Evolutionary conservation across 1,140 invertebrate genomes (phyloP), one percentile per base, ranked within the genome.

Genomic region (Plutomurus gul): DNA sequence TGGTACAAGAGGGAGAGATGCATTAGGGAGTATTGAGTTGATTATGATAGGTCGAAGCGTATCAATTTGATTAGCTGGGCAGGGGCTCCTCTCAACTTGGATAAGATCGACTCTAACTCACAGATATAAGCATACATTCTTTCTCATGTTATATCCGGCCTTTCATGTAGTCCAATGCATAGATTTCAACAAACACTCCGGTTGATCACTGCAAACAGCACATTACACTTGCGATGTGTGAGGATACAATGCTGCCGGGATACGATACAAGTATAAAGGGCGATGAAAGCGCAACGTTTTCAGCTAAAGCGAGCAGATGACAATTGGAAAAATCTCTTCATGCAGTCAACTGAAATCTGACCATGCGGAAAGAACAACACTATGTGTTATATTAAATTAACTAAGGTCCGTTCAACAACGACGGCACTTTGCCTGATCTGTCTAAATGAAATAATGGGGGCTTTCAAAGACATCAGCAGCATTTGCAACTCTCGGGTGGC

Each of bases 61-160:
- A 79, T 83, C 80, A 83, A 83, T 81, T 83, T 81, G 79, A 83
- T 83, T 81, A 81, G 82, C 51, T 79, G 37, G 46, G 37, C 40
- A 39, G 49, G 46, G 40, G 30, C 47, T 51, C 47, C 25, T 33
- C 56, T 7, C 25, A 6, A 49, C n/a, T 49, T 56, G n/a, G n/a
- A n/a, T n/a, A 22, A 47, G 16, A 47, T 47, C 18, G 11, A 2
- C 13, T 27, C 27, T 30, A 11, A n/a, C 11, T 33, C 56, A n/a
- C n/a, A n/a, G n/a, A n/a, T n/a, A n/a, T n/a, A n/a, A n/a, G n/a
- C n/a, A n/a, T n/a, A n/a, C n/a, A n/a, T n/a, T n/a, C n/a, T n/a
- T n/a, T n/a, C n/a, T n/a, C n/a, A n/a, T n/a, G n/a, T n/a, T n/a
- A n/a, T n/a, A n/a, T n/a, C n/a, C n/a, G n/a, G n/a, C n/a, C n/a